Percentiles rank a stretch among this genome's conserved stretches.
phyloP scores from a whole-genome alignment of 2,797 vertebrate species.

The Hemitrygon akajei region DNA sequence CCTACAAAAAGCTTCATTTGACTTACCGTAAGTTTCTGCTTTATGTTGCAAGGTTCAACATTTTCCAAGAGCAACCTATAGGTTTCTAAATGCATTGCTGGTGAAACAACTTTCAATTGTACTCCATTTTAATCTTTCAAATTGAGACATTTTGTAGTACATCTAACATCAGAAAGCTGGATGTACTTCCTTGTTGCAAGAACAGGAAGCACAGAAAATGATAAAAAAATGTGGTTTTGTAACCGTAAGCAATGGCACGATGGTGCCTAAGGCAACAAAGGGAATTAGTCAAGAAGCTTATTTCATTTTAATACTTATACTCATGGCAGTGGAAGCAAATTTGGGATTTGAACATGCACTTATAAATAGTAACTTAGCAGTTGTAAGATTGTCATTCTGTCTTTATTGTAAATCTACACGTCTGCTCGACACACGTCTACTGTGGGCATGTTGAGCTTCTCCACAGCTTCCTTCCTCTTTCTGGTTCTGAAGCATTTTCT shows the following conservation, averaged over 20 bases:
- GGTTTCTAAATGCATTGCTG: neutral
- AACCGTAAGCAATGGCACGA: neutral
- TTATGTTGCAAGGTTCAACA: neutral
- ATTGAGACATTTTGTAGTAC: neutral
- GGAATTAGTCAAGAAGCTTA: neutral
- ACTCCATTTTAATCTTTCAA: constrained; percentile 21
- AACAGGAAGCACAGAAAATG: constrained; percentile 71
- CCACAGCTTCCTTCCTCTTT: constrained; percentile 60
- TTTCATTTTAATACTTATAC: neutral
- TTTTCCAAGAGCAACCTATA: neutral
- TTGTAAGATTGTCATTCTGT: neutral
- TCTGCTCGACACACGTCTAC: neutral
- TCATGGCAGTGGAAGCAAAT: neutral
- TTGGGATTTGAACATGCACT: neutral
- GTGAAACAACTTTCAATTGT: neutral
- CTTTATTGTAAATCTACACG: neutral
- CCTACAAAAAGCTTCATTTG: neutral
- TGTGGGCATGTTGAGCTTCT: constrained; percentile 37
- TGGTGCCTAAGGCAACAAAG: neutral
- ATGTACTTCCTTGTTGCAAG: constrained; percentile 68
- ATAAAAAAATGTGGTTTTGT: constrained; percentile 15
- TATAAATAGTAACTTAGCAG: neutral
- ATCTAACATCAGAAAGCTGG: neutral
- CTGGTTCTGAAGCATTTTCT: constrained; percentile 20
- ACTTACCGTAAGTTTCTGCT: neutral